Base-by-base conservation (phyloP, 2,113 vertebrate genomes). In the Dipodomys merriami region DNA sequence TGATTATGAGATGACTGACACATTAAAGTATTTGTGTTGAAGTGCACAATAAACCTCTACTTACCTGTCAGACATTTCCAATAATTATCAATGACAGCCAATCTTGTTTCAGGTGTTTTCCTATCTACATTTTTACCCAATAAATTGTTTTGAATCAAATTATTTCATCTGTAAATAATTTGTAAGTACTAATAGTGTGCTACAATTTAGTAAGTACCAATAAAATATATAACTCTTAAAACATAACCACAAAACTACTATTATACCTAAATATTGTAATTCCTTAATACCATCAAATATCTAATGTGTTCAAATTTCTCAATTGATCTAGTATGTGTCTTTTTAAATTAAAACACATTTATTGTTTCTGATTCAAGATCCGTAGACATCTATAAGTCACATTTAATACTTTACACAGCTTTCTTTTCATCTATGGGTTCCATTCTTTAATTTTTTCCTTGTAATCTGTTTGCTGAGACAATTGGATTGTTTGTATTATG, bases 231-330 rank as follows among this genome's bases (percentile, higher is more conserved):
- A 22, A 79, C 16, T 81, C 12, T 82, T 80, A 39, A 83, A 95
- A 67, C 8, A 33, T 74, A 71, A 77, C n/a, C 35, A 76, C 4
- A 68, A 30, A 49, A 33, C 27, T 16, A 5, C 12, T 25, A 91
- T 57, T 35, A 83, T 12, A 72, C 11, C 35, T 83, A 92, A 78
- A 35, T n/a, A 67, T 67, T 91, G 53, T 44, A 83, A 73, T 69
- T n/a, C 65, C 15, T 74, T 73, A 46, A 57, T n/a, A 83, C 44
- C 7, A 90, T 86, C 68, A 95, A 94, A 85, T 72, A 85, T 49
- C 4, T 15, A 83, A n/a, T 53, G 16, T 77, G 44, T 62, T 80
- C 57, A 95, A 82, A 78, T 78, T 73, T 77, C 30, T 89, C 44
- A 72, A 12, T 67, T 77, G 33, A 27, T 69, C 33, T 39, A 68